These are phyloP conservation scores for Eidolon helvum DNA, from an alignment of 2,113 vertebrate species.

Conservation along the genomic window DNA sequence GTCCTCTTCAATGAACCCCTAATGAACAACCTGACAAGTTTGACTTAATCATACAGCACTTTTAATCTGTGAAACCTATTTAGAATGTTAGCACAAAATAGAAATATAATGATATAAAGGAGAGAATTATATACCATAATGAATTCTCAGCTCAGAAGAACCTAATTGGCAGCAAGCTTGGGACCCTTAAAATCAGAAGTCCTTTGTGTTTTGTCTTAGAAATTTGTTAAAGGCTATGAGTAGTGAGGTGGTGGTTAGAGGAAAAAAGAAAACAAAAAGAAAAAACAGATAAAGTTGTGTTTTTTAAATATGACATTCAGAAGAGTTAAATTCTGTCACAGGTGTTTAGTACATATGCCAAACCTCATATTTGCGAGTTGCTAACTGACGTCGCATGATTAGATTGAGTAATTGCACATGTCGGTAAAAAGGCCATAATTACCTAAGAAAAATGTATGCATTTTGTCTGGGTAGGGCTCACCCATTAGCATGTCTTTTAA, in stretches of 20 bases:
- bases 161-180: neutral
- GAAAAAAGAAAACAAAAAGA: neutral
- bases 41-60: constrained; percentile 39
- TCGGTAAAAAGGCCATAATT: constrained; percentile 55
- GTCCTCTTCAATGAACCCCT: constrained; percentile 55
- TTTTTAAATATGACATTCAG: neutral
- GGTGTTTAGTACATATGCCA: constrained; percentile 2
- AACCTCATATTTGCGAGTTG: constrained; percentile 12
- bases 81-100: constrained; percentile 31
- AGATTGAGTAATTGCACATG: constrained; percentile 52
- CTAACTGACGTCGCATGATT: constrained; percentile 50
- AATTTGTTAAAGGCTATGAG: neutral
- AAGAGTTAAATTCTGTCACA: neutral
- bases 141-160: constrained; percentile 21
- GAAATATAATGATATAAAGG: constrained; percentile 33
- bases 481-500: constrained; percentile 41
- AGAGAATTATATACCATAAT: constrained; percentile 3
- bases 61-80: constrained; percentile 46
- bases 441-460: constrained; percentile 48
- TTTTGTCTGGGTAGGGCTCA: constrained; percentile 41
- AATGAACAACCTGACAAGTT: constrained; percentile 45
- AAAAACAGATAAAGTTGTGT: constrained; percentile 15
- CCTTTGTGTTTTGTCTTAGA: constrained; percentile 16
- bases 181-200: constrained; percentile 35
- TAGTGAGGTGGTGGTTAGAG: neutral